These are phyloP conservation scores for Cirrhinus mrigala DNA, from an alignment of 2,797 vertebrate species.

Conservation along the genomic window DNA sequence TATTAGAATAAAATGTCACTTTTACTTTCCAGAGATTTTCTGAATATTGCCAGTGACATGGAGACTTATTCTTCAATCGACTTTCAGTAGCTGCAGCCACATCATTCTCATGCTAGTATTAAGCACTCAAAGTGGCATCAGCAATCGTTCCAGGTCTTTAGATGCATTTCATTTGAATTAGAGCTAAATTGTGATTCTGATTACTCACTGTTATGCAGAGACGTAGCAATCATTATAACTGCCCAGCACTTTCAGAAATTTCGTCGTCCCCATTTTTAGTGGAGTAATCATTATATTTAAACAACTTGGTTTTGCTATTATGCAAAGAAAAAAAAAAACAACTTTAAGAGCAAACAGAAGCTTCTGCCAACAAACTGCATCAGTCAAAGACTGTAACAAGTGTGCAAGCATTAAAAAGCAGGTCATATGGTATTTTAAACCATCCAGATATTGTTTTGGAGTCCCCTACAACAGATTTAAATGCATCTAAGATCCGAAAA, in stretches of 20 bases:
- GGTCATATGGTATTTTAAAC: too few species aligned
- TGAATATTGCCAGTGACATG: neutral
- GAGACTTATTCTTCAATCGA: neutral
- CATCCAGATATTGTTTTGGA: too few species aligned
- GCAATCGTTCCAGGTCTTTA: neutral
- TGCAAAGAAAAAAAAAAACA: neutral
- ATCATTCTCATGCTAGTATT: constrained; percentile 1
- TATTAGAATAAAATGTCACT: neutral
- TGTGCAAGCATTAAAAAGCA: neutral
- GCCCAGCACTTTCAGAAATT: neutral
- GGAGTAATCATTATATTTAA: neutral
- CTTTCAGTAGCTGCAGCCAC: neutral
- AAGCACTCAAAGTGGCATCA: neutral
- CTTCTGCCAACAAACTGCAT: neutral
- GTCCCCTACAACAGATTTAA: too few species aligned
- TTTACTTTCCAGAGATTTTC: neutral
- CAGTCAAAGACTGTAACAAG: neutral
- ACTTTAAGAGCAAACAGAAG: neutral
- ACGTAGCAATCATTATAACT: neutral
- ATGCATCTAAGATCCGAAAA: too few species aligned
- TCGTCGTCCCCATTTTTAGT: neutral
- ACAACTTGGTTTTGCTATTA: neutral
- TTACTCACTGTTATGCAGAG: constrained; percentile 16
- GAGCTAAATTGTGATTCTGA: constrained; percentile 14
- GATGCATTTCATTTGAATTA: constrained; percentile 18